phyloP scores from a whole-genome alignment of 1,140 invertebrate species.

The Notospermus geniculatus region DNA sequence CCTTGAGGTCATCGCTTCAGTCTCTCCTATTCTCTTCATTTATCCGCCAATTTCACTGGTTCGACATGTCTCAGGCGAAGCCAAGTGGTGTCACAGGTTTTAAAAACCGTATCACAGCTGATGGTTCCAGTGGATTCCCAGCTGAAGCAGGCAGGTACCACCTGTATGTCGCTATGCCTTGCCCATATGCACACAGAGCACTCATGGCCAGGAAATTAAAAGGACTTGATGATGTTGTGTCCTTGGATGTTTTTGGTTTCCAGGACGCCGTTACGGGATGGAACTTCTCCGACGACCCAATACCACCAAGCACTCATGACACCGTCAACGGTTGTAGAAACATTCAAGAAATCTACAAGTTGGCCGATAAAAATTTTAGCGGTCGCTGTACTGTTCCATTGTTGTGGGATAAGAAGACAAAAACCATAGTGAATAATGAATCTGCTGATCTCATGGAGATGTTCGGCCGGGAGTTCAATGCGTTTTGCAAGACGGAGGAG shows the following conservation, averaged over 20 bases:
- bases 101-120: constrained; percentile 28
- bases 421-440: constrained; percentile 51
- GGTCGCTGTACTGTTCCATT: constrained; percentile 41
- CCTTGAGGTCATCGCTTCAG: too few relatives aligned
- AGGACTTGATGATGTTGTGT: constrained; percentile 42
- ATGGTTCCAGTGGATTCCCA: constrained; percentile 44
- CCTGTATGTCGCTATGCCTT: constrained; percentile 47
- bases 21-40: too few relatives aligned
- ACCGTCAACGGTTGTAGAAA: constrained; percentile 37
- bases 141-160: constrained; percentile 46
- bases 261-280: constrained; percentile 33
- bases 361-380: constrained; percentile 38
- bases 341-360: constrained; percentile 38
- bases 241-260: constrained; percentile 45
- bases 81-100: too few relatives aligned
- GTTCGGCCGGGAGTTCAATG: constrained; percentile 50
- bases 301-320: constrained; percentile 35
- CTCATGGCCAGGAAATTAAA: constrained; percentile 43
- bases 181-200: constrained; percentile 48
- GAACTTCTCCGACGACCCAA: constrained; percentile 35
- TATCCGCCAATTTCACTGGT: too few relatives aligned
- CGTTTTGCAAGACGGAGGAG: constrained; percentile 41
- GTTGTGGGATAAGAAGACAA: constrained; percentile 44
- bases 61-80: too few relatives aligned
- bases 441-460: constrained; percentile 51